Base-by-base conservation (phyloP, 2,113 vertebrate species). In the Rhinopithecus roxellana region DNA sequence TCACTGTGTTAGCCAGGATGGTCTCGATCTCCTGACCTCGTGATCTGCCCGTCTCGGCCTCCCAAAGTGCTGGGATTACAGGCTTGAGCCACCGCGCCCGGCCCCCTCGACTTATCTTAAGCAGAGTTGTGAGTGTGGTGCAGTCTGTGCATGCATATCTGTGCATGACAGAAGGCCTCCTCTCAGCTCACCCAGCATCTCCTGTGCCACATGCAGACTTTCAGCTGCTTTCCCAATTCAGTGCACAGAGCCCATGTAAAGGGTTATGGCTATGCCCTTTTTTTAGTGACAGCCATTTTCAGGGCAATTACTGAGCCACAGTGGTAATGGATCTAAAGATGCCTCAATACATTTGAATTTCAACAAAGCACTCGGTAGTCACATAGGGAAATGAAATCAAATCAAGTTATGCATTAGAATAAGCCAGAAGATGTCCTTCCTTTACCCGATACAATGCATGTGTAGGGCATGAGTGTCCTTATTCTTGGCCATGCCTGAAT, bases 71-170 rank as follows among this genome's bases (percentile, higher is more conserved):
- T 43, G 43, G 43, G 43, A 43, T 43, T 6, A 43, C 43, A 43
- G 43, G 43, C 43, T 43, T 43, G 43, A 43, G 43, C 43, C 43
- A 43, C 43, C 43, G 6, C 43, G n/a, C n/a, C n/a, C 43, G 43
- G 43, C 43, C 25, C 13, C 40, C 40, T 77, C 40, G 2, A 27
- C 25, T 77, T 10, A 6, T n/a, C n/a, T 2, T 13, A 8, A 2
- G 20, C 8, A 9, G 59, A 64, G 20, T 85, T 52, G 48, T 69
- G 27, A 78, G 57, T 14, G 22, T 20, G 40, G 48, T 23, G 10
- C 27, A 50, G 23, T 43, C 14, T 23, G 11, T 1, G 9, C 43
- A 17, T 4, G 8, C 10, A 32, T 6, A 6, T 3, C 12, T 20
- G 20, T 6, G 27, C 50, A 18, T 3, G 23, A 8, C 6, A 72